Percentiles rank a stretch among this genome's conserved stretches.
phyloP scores from a whole-genome alignment of 2,888 invertebrate genomes.

The Augochlorella aurata region DNA sequence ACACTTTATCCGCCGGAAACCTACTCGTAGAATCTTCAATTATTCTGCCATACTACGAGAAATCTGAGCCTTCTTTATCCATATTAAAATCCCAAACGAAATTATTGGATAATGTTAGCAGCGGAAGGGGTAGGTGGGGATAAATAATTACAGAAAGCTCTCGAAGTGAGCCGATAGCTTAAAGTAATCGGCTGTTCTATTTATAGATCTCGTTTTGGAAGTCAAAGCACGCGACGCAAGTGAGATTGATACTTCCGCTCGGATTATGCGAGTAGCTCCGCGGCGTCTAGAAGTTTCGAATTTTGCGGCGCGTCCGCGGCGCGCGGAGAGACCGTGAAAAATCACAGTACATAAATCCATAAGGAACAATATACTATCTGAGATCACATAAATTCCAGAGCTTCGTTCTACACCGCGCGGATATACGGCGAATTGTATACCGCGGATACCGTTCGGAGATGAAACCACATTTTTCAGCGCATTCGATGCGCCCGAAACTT shows the following conservation, averaged over 20 bases:
- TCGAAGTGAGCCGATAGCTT: background rate
- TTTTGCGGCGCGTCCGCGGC: conserved; percentile 25
- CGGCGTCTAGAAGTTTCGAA: conserved; percentile 24
- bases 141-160: no score
- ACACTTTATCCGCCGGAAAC: no score
- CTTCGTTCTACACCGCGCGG: background rate
- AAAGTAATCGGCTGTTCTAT: background rate
- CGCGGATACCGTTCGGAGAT: conserved; percentile 31
- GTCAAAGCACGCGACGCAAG: background rate
- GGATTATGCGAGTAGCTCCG: background rate
- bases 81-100: no score
- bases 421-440: conserved; percentile 30
- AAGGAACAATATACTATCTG: conserved; percentile 46
- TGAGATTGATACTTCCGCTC: background rate
- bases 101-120: no score
- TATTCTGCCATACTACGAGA: no score
- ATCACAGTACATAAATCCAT: conserved; percentile 54
- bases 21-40: no score
- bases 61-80: no score
- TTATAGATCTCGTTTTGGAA: background rate
- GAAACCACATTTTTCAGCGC: conserved; percentile 40
- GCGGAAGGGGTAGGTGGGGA: no score
- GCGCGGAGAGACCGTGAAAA: conserved; percentile 30
- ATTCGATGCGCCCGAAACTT: background rate
- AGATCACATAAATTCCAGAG: conserved; percentile 39